phyloP scores from a whole-genome alignment of 2,888 invertebrate genomes.

The Dascillus cervinus region DNA sequence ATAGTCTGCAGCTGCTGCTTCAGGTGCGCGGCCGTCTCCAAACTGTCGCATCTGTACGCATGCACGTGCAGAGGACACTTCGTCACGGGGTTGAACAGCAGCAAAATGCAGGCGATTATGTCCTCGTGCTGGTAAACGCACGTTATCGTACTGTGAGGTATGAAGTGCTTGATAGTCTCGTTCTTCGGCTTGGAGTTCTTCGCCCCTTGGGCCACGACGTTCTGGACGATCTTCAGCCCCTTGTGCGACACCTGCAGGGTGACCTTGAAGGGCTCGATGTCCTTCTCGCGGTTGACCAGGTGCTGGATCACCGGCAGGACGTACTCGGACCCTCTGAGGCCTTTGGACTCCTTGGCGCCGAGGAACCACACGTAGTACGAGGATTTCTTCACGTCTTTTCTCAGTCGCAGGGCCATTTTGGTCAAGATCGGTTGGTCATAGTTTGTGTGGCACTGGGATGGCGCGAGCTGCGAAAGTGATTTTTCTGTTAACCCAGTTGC shows the following conservation, averaged over 20 bases:
- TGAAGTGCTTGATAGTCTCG: conserved; percentile 84
- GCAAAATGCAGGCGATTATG: conserved; percentile 85
- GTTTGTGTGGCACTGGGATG: too few relatives aligned
- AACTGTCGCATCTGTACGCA: conserved; percentile 89
- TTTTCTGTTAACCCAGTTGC: too few relatives aligned
- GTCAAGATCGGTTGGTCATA: too few relatives aligned
- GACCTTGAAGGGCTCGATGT: conserved; percentile 84
- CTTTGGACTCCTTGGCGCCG: conserved; percentile 91
- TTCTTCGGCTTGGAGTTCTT: conserved; percentile 39
- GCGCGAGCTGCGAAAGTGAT: too few relatives aligned
- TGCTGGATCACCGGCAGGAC: conserved; percentile 79
- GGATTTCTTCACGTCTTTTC: conserved; percentile 83
- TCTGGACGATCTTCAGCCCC: conserved; percentile 91
- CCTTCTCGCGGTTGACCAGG: conserved; percentile 74
- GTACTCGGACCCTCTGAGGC: conserved; percentile 75
- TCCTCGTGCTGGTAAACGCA: conserved; percentile 87
- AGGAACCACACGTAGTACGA: conserved; percentile 92
- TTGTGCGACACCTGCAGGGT: conserved; percentile 87
- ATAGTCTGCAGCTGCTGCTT: conserved; percentile 77
- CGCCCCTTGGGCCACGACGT: conserved; percentile 35
- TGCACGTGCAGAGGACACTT: conserved; percentile 94
- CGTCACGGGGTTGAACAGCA: conserved; percentile 90
- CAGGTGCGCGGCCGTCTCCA: conserved; percentile 84
- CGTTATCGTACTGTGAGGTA: conserved; percentile 88
- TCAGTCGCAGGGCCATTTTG: conserved; percentile 66